These are phyloP conservation scores for Spilosoma lubricipeda DNA, from an alignment of 2,888 invertebrate species.

Conservation along the genomic window DNA sequence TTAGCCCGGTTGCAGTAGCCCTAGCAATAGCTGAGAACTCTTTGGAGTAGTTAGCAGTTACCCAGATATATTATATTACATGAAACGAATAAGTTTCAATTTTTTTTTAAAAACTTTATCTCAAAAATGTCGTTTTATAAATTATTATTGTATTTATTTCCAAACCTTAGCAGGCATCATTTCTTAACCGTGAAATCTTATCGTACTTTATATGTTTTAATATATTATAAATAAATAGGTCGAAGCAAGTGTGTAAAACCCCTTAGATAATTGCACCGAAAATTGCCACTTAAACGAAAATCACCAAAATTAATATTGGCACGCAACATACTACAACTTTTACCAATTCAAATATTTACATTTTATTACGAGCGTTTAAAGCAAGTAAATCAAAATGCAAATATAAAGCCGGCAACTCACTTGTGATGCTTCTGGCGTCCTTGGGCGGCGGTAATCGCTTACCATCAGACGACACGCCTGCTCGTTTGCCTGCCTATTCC, in stretches of 20 bases:
- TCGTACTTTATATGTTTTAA: too few species aligned
- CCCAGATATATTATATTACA: too few species aligned
- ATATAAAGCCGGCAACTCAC: too few species aligned
- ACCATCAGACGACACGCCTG: too few species aligned
- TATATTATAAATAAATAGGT: not conserved
- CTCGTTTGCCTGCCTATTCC: too few species aligned
- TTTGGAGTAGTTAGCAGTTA: too few species aligned
- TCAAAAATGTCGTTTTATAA: not conserved
- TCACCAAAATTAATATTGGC: conserved; percentile 10
- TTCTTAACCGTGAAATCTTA: too few species aligned
- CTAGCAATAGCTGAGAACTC: too few species aligned
- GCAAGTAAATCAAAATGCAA: not conserved
- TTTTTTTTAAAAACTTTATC: not conserved
- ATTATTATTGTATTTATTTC: not conserved
- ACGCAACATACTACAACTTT: conserved; percentile 4
- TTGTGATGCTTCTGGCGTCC: too few species aligned
- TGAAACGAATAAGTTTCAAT: too few species aligned
- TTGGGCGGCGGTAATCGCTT: too few species aligned
- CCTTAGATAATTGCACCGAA: not conserved
- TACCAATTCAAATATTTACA: conserved; percentile 9
- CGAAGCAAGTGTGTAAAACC: not conserved
- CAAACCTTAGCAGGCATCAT: not conserved
- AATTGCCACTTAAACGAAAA: conserved; percentile 5
- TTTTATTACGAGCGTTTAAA: not conserved
- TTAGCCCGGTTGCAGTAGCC: too few species aligned